These are phyloP conservation scores for Drosophila affinis DNA, from an alignment of 2,888 invertebrate species.

Conservation along the genomic window DNA sequence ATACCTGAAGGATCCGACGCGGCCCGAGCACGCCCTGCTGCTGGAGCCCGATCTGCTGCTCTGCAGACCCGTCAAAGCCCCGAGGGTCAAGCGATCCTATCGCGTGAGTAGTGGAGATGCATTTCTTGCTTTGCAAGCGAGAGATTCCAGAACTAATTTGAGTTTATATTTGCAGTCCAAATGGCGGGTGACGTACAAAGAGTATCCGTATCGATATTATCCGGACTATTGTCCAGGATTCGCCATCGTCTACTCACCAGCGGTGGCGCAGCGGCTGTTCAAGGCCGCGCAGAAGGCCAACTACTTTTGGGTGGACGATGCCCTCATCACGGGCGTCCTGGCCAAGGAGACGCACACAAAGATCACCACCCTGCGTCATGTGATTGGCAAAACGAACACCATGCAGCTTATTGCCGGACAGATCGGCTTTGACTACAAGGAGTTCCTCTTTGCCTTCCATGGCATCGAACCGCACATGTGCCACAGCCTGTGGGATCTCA, in stretches of 20 bases:
- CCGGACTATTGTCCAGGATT: conserved; percentile 91
- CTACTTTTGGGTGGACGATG: conserved; percentile 94
- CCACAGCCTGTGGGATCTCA: conserved; percentile 83
- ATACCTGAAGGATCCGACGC: conserved; percentile 82
- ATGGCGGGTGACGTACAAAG: conserved; percentile 89
- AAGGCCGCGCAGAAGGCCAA: conserved; percentile 86
- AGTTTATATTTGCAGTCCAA: conserved; percentile 85
- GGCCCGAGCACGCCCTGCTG: conserved; percentile 40
- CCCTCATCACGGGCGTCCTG: conserved; percentile 89
- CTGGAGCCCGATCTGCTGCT: conserved; percentile 86
- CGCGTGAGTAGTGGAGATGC: conserved; percentile 75
- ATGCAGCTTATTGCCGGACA: conserved; percentile 68
- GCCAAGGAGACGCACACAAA: conserved; percentile 85
- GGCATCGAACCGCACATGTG: conserved; percentile 83
- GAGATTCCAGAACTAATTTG: neutral
- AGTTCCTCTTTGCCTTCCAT: conserved; percentile 83
- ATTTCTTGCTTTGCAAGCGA: neutral
- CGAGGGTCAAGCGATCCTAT: conserved; percentile 86
- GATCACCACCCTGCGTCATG: conserved; percentile 82
- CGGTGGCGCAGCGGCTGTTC: conserved; percentile 86
- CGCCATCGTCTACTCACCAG: conserved; percentile 88
- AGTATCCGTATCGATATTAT: conserved; percentile 87
- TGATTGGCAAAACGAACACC: conserved; percentile 65
- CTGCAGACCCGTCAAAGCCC: conserved; percentile 85
- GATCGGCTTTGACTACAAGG: conserved; percentile 67